These are phyloP conservation scores for Oasisia sp. DNA, from an alignment of 2,888 invertebrate species.

Conservation along the genomic window DNA sequence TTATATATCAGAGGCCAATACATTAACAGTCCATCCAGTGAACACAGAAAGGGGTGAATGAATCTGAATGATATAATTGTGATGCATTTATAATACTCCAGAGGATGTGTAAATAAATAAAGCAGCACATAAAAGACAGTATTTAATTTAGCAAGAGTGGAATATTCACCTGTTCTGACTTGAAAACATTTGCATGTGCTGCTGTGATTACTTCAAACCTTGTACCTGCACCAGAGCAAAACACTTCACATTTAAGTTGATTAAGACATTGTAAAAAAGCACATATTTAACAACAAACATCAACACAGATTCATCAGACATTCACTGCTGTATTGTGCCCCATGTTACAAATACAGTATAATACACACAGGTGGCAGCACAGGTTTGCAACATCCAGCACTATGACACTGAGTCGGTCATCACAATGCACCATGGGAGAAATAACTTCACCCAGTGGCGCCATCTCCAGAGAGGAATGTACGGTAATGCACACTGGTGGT, in stretches of 20 bases:
- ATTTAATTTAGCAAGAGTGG: background rate
- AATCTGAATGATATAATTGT: no score
- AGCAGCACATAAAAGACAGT: background rate
- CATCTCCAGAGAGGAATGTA: no score
- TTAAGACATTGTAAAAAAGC: background rate
- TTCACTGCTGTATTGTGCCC: background rate
- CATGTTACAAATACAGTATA: background rate
- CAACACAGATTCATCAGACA: no score
- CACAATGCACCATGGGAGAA: background rate
- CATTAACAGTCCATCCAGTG: no score
- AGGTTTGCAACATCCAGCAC: background rate
- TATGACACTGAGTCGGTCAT: no score
- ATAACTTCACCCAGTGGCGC: background rate
- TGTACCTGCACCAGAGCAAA: slow-evolving; percentile 44
- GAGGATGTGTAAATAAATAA: no score
- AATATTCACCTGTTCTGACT: slow-evolving; percentile 28
- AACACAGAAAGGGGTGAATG: no score
- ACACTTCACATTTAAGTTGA: background rate
- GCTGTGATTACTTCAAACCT: slow-evolving; percentile 55
- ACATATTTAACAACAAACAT: no score
- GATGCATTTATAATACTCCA: no score
- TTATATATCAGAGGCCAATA: no score
- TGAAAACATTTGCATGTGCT: slow-evolving; percentile 47
- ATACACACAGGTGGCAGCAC: background rate
- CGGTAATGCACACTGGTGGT: no score